phyloP scores from a whole-genome alignment of 2,888 invertebrate genomes.

The Ormyrus rosae region DNA sequence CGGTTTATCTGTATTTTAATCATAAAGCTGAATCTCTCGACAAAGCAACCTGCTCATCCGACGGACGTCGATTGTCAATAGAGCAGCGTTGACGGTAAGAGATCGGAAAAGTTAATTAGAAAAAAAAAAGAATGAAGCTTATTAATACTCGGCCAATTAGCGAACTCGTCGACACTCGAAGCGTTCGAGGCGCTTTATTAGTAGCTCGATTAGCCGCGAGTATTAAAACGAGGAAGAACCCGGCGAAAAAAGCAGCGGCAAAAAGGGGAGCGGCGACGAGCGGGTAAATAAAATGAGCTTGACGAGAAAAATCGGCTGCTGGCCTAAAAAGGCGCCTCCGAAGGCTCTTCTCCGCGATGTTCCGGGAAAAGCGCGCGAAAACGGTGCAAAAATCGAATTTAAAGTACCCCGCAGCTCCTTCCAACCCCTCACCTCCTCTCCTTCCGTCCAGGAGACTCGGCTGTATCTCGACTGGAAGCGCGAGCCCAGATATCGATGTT shows the following conservation, averaged over 20 bases:
- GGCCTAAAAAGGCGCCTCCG: constrained; percentile 36
- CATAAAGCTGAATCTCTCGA: too few relatives aligned
- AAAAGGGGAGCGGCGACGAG: not conserved
- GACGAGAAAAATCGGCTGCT: not conserved
- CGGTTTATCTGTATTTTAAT: too few relatives aligned
- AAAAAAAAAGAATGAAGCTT: too few relatives aligned
- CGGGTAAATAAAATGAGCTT: not conserved
- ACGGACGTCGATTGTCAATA: too few relatives aligned
- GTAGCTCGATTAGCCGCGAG: constrained; percentile 19
- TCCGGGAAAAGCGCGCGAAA: constrained; percentile 13
- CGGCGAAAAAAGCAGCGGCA: not conserved
- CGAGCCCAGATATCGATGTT: constrained; percentile 28
- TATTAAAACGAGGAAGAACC: constrained; percentile 15
- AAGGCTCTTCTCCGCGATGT: constrained; percentile 20
- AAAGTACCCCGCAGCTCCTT: constrained; percentile 11
- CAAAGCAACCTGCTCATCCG: too few relatives aligned
- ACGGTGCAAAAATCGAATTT: constrained; percentile 39
- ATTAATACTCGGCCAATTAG: constrained; percentile 13
- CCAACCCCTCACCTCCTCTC: constrained; percentile 3
- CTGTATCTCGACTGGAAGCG: not conserved
- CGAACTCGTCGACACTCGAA: constrained; percentile 1
- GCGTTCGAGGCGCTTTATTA: constrained; percentile 12
- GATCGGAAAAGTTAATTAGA: too few relatives aligned
- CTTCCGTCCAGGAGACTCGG: too few relatives aligned
- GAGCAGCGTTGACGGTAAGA: too few relatives aligned